Conservation (phyloP, 2,797 vertebrate species). For the Epinephelus coioides region DNA sequence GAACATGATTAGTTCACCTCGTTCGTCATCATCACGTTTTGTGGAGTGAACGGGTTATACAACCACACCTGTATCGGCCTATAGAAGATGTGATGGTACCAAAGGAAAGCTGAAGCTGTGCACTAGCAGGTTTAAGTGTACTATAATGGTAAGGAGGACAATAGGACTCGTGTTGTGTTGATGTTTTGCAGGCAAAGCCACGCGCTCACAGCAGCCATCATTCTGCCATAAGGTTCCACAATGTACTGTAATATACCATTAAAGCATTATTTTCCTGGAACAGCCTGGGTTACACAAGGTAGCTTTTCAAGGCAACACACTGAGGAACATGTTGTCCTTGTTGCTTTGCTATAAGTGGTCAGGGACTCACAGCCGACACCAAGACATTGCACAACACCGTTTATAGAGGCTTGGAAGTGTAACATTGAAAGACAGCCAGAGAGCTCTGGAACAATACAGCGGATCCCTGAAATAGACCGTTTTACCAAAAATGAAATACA, state of each 20-base stretch:
- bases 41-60: slow-evolving; percentile 2
- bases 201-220: neutral
- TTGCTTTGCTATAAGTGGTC: slow-evolving; percentile 18
- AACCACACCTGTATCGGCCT: neutral
- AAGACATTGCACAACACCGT: slow-evolving; percentile 5
- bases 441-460: neutral
- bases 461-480: neutral
- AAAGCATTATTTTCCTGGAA: neutral
- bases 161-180: neutral
- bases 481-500: neutral
- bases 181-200: slow-evolving; percentile 12
- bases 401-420: neutral
- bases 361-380: neutral
- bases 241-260: neutral
- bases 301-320: neutral
- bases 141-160: neutral
- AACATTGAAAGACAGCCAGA: slow-evolving; percentile 10
- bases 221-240: neutral
- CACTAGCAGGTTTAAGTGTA: neutral
- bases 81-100: neutral
- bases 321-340: neutral
- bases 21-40: neutral
- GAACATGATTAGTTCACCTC: neutral
- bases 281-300: neutral
- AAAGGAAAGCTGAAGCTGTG: neutral